Evolutionary conservation across 2,888 invertebrate genomes (phyloP).

Genomic region (Cosmorhoe ocellata): DNA sequence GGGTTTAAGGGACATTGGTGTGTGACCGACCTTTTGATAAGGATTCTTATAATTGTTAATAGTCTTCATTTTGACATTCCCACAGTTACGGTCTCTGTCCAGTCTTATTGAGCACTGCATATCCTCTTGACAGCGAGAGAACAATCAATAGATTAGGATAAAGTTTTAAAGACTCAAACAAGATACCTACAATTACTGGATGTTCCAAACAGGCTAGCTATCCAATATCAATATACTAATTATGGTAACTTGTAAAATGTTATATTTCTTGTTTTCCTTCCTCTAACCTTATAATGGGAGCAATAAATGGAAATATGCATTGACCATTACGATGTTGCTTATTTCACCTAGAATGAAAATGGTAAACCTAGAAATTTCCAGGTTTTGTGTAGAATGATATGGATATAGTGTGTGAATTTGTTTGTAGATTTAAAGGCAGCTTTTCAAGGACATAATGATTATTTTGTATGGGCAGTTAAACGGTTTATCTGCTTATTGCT

Average conservation of each 20-base stretch:
- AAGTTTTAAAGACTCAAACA: constrained; percentile 10
- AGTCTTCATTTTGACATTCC: constrained; percentile 75
- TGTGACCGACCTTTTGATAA: constrained; percentile 73
- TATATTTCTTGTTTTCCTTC: constrained; percentile 29
- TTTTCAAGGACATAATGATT: constrained; percentile 7
- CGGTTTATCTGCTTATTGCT: not conserved
- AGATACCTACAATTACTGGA: not conserved
- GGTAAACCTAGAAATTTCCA: constrained; percentile 5
- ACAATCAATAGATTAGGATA: constrained; percentile 47
- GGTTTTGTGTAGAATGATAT: constrained; percentile 7
- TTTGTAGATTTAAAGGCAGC: constrained; percentile 3
- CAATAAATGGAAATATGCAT: constrained; percentile 15
- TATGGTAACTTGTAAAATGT: constrained; percentile 22
- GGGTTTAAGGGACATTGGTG: constrained; percentile 38
- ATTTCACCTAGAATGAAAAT: constrained; percentile 20
- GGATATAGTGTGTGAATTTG: constrained; percentile 5
- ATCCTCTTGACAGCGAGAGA: constrained; percentile 73
- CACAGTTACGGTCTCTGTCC: constrained; percentile 69
- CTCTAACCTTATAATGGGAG: constrained; percentile 15
- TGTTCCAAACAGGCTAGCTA: constrained; percentile 21
- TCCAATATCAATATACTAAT: constrained; percentile 15
- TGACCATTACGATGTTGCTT: constrained; percentile 15
- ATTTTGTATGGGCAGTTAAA: not conserved
- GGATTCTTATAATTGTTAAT: constrained; percentile 73
- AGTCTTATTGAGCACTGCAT: constrained; percentile 77